Conservation (phyloP, 1,140 invertebrate genomes). For the Trachymyrmex cornetzi region DNA sequence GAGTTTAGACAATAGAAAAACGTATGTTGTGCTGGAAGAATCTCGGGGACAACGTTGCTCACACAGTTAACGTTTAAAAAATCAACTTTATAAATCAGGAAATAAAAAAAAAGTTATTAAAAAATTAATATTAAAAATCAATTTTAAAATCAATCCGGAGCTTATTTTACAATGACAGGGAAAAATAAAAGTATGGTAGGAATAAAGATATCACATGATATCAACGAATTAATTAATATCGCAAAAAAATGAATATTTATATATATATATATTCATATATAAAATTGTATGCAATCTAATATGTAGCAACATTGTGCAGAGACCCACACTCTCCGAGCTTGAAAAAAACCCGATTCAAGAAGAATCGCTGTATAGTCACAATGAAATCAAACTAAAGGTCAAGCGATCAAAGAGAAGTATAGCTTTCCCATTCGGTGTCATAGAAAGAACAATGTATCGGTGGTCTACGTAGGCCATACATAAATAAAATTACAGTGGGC, state of each 20-base stretch:
- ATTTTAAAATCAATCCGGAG: neutral
- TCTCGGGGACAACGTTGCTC: constrained; percentile 55
- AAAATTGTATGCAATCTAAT: neutral
- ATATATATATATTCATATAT: too few relatives aligned
- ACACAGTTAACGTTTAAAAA: neutral
- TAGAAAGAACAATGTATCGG: constrained; percentile 62
- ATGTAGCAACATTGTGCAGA: constrained; percentile 35
- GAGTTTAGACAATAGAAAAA: constrained; percentile 65
- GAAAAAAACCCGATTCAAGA: constrained; percentile 35
- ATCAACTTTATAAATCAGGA: neutral
- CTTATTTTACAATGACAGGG: neutral
- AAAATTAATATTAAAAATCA: neutral
- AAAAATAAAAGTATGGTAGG: neutral
- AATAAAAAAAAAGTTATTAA: neutral
- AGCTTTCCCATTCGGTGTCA: constrained; percentile 70
- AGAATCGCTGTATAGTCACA: constrained; percentile 63
- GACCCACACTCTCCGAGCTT: constrained; percentile 50
- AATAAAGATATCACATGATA: neutral
- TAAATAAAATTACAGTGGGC: constrained; percentile 64
- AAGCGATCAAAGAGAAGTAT: constrained; percentile 66
- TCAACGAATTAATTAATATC: neutral
- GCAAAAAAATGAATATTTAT: neutral
- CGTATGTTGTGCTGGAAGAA: constrained; percentile 51
- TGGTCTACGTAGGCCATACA: constrained; percentile 64
- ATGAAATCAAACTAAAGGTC: constrained; percentile 65